Evolutionary conservation across 2,113 vertebrate genomes (phyloP).

Genomic region (Rhinichthys klamathensis): DNA sequence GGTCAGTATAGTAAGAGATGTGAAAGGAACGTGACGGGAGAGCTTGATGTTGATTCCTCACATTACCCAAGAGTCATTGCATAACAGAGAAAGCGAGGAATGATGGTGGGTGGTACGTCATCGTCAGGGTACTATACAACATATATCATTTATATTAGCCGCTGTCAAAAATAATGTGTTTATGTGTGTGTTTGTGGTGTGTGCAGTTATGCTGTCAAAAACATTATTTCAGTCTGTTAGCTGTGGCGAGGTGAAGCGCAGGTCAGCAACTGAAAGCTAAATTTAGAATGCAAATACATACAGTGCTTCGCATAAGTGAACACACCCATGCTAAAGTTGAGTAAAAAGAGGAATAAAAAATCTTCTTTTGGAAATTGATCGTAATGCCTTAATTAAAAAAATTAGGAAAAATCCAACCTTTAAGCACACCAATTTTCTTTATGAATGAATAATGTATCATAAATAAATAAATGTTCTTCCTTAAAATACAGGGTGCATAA

Average conservation of each 20-base stretch:
- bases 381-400: too few species aligned
- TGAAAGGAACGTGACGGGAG: not conserved
- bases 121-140: not conserved
- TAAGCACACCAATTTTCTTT: too few species aligned
- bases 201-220: slow-evolving; percentile 9
- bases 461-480: too few species aligned
- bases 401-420: too few species aligned
- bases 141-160: not conserved
- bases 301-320: too few species aligned
- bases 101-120: not conserved
- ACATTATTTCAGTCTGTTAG: not conserved
- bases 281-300: not conserved
- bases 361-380: too few species aligned
- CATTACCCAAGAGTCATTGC: slow-evolving; percentile 10
- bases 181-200: slow-evolving; percentile 13
- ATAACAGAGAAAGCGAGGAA: not conserved
- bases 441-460: too few species aligned
- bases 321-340: too few species aligned
- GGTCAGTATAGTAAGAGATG: not conserved
- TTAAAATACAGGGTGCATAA: too few species aligned
- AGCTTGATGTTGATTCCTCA: not conserved
- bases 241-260: not conserved
- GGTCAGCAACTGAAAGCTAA: not conserved
- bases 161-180: not conserved
- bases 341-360: too few species aligned